These are phyloP conservation scores for Pangasianodon hypophthalmus DNA, from an alignment of 2,113 vertebrate genomes.

Conservation along the genomic window DNA sequence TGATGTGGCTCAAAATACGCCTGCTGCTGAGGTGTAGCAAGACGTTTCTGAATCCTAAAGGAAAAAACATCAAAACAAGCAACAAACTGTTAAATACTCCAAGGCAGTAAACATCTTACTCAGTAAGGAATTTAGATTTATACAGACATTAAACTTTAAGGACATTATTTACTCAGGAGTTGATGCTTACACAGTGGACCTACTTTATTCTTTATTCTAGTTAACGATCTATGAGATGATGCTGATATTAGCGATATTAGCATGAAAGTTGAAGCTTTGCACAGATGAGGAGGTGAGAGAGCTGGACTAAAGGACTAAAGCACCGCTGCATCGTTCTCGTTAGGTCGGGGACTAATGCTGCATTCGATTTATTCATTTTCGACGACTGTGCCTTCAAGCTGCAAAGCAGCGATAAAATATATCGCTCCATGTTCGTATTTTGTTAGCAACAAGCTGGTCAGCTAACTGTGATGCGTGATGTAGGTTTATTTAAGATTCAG, in stretches of 20 bases:
- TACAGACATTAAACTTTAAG: background rate
- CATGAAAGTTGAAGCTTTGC: background rate
- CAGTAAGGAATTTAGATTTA: background rate
- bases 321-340: background rate
- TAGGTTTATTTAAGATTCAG: background rate
- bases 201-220: too few species aligned
- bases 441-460: background rate
- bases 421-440: background rate
- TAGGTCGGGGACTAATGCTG: too few species aligned
- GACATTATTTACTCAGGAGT: background rate
- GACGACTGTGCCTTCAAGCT: too few species aligned
- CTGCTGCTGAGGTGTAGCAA: slow-evolving; percentile 18
- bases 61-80: slow-evolving; percentile 37
- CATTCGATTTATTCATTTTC: too few species aligned
- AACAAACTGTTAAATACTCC: background rate
- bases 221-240: too few species aligned
- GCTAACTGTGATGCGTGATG: background rate
- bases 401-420: too few species aligned
- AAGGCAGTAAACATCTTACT: background rate
- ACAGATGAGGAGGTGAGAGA: too few species aligned
- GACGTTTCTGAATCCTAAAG: background rate
- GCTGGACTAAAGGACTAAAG: background rate
- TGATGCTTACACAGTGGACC: too few species aligned
- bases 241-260: background rate
- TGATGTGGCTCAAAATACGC: background rate